Percentiles rank a stretch among this genome's conserved stretches.
phyloP scores from a whole-genome alignment of 2,888 invertebrate species.

The Andrena haemorrhoa region DNA sequence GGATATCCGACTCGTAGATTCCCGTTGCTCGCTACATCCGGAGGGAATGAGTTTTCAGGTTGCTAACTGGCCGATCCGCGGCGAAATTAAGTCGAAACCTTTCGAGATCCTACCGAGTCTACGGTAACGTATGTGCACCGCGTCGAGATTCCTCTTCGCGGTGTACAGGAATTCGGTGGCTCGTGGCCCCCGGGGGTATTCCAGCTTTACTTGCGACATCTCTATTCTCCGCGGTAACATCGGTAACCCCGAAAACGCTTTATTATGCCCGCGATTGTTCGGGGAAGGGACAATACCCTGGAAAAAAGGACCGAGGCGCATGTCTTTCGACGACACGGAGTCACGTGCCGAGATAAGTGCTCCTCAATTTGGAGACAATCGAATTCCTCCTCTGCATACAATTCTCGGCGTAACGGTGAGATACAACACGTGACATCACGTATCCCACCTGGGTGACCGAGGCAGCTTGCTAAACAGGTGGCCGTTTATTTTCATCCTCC shows the following conservation, averaged over 20 bases:
- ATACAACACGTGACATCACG: constrained; percentile 76
- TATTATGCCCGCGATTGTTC: constrained; percentile 31
- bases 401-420: constrained; percentile 73
- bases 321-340: constrained; percentile 39
- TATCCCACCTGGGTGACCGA: constrained; percentile 66
- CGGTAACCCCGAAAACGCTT: constrained; percentile 27
- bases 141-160: background rate
- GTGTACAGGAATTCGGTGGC: constrained; percentile 10
- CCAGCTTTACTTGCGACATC: background rate
- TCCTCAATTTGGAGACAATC: constrained; percentile 74
- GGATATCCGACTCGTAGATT: constrained; percentile 37
- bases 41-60: background rate
- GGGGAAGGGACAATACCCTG: constrained; percentile 30
- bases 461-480: constrained; percentile 68
- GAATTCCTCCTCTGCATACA: constrained; percentile 65
- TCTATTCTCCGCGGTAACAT: constrained; percentile 23
- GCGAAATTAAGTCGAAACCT: background rate
- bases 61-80: background rate
- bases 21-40: constrained; percentile 8
- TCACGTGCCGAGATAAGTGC: constrained; percentile 69
- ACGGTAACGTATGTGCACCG: no score
- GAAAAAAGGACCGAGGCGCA: constrained; percentile 18
- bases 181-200: background rate
- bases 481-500: constrained; percentile 58
- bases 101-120: no score